Evolutionary conservation across 2,797 vertebrate species (phyloP).

Genomic region (Spea hammondii): DNA sequence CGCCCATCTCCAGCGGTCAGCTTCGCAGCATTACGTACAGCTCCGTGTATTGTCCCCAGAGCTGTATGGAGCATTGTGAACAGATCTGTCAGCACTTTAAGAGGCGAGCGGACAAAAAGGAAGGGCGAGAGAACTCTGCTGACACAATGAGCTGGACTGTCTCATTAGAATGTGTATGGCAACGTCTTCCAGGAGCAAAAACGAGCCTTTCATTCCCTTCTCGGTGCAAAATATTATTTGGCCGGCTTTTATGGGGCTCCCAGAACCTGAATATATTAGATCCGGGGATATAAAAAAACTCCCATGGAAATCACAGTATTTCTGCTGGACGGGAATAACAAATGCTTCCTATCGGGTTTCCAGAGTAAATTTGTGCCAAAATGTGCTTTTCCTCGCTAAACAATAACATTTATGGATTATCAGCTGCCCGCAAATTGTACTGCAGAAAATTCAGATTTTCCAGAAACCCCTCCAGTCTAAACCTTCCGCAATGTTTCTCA

Average conservation of each 20-base stretch:
- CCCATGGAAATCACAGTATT: too few relatives aligned
- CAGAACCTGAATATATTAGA: constrained; percentile 30
- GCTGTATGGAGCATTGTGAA: constrained; percentile 45
- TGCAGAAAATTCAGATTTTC: too few relatives aligned
- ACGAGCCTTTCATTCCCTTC: constrained; percentile 21
- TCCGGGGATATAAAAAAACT: not conserved
- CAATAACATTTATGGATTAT: too few relatives aligned
- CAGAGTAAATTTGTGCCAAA: too few relatives aligned
- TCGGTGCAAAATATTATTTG: constrained; percentile 37
- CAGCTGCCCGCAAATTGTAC: too few relatives aligned
- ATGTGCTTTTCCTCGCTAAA: too few relatives aligned
- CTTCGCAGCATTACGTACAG: constrained; percentile 19
- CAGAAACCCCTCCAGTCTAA: too few relatives aligned
- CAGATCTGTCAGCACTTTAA: constrained; percentile 32
- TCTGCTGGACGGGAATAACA: too few relatives aligned
- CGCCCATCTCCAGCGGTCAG: constrained; percentile 22
- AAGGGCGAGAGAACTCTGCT: constrained; percentile 15
- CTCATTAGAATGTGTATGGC: constrained; percentile 51
- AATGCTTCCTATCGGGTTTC: too few relatives aligned
- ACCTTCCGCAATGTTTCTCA: too few relatives aligned
- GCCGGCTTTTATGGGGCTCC: constrained; percentile 26
- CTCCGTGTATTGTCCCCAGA: constrained; percentile 23
- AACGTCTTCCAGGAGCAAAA: constrained; percentile 32
- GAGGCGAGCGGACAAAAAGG: constrained; percentile 17
- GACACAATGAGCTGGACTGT: constrained; percentile 42